Evolutionary conservation across 2,797 vertebrate species (phyloP), one percentile per base, ranked within the genome.

Genomic region (Tadarida brasiliensis): DNA sequence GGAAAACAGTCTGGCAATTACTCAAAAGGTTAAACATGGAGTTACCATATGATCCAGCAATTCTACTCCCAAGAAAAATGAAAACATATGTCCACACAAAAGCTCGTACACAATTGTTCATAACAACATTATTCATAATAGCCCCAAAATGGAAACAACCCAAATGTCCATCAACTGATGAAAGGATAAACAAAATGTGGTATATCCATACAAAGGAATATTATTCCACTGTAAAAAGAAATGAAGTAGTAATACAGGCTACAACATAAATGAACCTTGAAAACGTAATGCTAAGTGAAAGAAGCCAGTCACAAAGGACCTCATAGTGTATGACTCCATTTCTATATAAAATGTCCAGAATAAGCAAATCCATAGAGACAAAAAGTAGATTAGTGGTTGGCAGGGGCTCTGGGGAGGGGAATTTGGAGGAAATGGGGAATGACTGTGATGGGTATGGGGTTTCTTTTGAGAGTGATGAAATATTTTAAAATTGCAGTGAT

Each of bases 61-160:
- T 88, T 94, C 92, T 51, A 67, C 20, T 85, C 65, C 59, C 56
- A 78, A 44, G 63, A 51, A 88, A 84, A 96, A 73, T 91, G 65
- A 88, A 77, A 78, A 51, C n/a, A 19, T 39, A n/a, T 33, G 26
- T 78, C 26, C 63, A 94, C 47, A 78, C n/a, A 73, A 82, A 78
- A 91, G 24, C 17, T 16, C 82, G 44, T 70, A 83, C 15, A 57
- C 54, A 83, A 63, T 84, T 78, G 56, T 65, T 87, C 26, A 57
- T 8, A 63, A 24, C 56, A 78, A 20, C 35, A 28, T 77, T 83
- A 71, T 77, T 73, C n/a, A 77, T 11, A 73, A 92, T 49, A 94
- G 61, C 67, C 35, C 19, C 39, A 61, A 83, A 49, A 28, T 39
- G 26, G 47, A 77, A 88, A 80, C 26, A 90, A 39, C 11, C 16